phyloP scores from a whole-genome alignment of 2,113 vertebrate species.

The Melanostigma gelatinosum region DNA sequence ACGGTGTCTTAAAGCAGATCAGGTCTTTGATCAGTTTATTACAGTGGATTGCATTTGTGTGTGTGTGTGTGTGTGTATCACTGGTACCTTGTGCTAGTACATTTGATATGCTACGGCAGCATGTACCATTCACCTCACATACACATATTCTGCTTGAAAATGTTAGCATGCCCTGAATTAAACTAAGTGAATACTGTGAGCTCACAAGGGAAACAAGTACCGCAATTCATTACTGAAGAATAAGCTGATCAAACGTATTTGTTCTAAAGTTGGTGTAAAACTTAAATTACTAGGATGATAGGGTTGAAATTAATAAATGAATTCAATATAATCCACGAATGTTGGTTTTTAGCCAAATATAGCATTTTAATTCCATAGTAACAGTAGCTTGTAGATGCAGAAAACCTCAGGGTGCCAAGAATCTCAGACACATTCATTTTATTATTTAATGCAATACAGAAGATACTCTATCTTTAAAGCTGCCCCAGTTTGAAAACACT shows the following conservation, averaged over 20 bases:
- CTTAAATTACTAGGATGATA: not conserved
- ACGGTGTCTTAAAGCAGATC: not conserved
- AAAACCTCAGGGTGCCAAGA: slow-evolving; percentile 4
- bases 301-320: not conserved
- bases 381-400: not conserved
- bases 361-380: not conserved
- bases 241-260: slow-evolving; percentile 15
- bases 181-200: not conserved
- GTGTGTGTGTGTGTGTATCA: not conserved
- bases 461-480: not conserved
- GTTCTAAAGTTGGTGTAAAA: not conserved
- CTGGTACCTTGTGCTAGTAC: slow-evolving; percentile 4
- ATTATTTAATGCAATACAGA: not conserved
- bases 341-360: not conserved
- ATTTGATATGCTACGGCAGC: slow-evolving; percentile 3
- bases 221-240: slow-evolving; percentile 9
- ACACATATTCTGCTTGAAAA: not conserved
- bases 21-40: slow-evolving; percentile 2
- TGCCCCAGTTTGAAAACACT: not conserved
- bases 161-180: not conserved
- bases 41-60: not conserved
- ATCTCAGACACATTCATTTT: slow-evolving; percentile 7
- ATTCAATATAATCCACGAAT: not conserved
- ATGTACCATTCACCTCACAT: slow-evolving; percentile 8
- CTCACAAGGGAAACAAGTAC: not conserved